Conservation (phyloP, 2,797 vertebrate genomes). For the Tiaroga cobitis region DNA sequence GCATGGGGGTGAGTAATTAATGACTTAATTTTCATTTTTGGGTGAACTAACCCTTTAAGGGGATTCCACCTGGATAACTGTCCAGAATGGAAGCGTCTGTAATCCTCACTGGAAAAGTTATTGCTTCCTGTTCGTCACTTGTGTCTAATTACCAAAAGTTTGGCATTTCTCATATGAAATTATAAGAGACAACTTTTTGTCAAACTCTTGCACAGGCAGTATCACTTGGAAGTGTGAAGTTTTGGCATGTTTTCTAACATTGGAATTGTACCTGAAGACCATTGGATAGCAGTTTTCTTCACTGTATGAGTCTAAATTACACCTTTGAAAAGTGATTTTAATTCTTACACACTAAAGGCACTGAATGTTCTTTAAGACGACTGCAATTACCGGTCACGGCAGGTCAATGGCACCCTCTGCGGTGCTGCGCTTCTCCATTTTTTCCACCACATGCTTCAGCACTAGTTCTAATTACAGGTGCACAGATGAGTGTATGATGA, state of each 20-base stretch:
- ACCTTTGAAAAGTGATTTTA: constrained; percentile 17
- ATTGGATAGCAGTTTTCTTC: background rate
- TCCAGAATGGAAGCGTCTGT: background rate
- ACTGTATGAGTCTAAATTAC: constrained; percentile 4
- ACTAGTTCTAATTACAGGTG: constrained; percentile 42
- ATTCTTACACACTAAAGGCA: constrained; percentile 1
- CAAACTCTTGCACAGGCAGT: background rate
- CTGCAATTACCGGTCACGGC: constrained; percentile 47
- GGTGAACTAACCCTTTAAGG: too few relatives aligned
- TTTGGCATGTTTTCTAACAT: background rate
- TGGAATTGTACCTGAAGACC: background rate
- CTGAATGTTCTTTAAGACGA: constrained; percentile 34
- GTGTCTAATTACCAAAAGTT: background rate
- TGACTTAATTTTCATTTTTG: too few relatives aligned
- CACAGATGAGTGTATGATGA: constrained; percentile 31
- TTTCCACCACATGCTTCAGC: background rate
- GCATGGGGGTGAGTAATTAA: too few relatives aligned
- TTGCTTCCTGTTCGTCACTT: background rate
- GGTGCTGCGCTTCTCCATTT: constrained; percentile 27
- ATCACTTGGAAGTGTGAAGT: background rate
- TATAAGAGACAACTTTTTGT: background rate
- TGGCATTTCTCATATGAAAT: background rate
- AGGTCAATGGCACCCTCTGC: constrained; percentile 39
- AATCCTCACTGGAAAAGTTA: constrained; percentile 17
- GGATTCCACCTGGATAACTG: background rate